Conservation (phyloP, 64 coral and sea anemone genomes). For the Montipora foliosa region DNA sequence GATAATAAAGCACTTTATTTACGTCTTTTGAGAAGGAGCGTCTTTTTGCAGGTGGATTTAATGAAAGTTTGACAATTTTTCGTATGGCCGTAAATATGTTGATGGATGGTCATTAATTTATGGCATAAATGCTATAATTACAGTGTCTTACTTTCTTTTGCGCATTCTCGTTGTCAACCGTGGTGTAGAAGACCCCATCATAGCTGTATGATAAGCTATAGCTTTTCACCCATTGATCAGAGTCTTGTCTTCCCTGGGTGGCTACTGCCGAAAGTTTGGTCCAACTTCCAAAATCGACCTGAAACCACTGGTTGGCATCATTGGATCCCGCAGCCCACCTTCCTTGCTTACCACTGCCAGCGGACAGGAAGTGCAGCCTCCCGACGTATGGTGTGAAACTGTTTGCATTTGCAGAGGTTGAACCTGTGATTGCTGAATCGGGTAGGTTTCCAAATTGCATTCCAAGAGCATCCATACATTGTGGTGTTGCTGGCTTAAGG, state of each 20-base stretch:
- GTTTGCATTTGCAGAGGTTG: conserved; percentile 9
- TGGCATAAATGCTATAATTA: not conserved
- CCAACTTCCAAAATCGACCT: conserved; percentile 37
- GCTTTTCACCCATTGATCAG: conserved; percentile 45
- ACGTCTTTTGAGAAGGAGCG: no score
- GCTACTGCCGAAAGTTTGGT: conserved; percentile 11
- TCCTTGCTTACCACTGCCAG: conserved; percentile 32
- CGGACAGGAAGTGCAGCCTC: conserved; percentile 24
- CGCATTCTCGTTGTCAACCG: not conserved
- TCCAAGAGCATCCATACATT: conserved; percentile 53
- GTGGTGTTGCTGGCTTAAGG: not conserved
- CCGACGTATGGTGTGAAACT: conserved; percentile 36
- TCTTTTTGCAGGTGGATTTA: no score
- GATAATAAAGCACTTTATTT: no score
- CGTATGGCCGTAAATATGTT: no score
- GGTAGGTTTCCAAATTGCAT: conserved; percentile 25
- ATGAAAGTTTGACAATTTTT: no score
- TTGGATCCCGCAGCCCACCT: conserved; percentile 50
- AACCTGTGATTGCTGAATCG: conserved; percentile 43
- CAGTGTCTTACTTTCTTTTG: not conserved
- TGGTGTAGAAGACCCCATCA: not conserved
- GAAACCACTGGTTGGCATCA: not conserved
- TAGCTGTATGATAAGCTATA: conserved; percentile 37
- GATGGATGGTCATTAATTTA: not conserved
- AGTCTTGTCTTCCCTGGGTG: conserved; percentile 40